phyloP scores from a whole-genome alignment of 2,113 vertebrate species.

The Eublepharis macularius region DNA sequence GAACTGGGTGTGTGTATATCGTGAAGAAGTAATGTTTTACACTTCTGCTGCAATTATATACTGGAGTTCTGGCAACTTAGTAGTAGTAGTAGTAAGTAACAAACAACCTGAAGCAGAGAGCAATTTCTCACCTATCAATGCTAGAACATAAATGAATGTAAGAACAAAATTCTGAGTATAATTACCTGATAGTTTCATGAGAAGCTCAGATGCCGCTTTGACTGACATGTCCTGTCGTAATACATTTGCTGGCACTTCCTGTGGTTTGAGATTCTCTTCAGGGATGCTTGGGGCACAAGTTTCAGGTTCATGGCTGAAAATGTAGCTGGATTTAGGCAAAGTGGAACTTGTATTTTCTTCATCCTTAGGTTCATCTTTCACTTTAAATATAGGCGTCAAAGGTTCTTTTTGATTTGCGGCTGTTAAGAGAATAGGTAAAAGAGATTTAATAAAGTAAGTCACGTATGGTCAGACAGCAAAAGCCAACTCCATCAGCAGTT shows the following conservation, averaged over 20 bases:
- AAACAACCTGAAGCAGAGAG: background rate
- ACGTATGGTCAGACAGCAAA: conserved; percentile 23
- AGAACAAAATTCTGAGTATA: background rate
- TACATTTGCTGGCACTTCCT: conserved; percentile 78
- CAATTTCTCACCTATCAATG: background rate
- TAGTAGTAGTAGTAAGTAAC: background rate
- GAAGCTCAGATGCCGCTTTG: conserved; percentile 96
- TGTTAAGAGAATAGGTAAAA: conserved; percentile 70
- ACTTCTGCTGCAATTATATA: conserved; percentile 29
- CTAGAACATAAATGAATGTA: background rate
- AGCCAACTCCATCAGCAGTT: conserved; percentile 9
- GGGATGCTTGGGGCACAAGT: conserved; percentile 58
- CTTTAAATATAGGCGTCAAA: conserved; percentile 88
- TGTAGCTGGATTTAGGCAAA: conserved; percentile 79
- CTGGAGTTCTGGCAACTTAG: background rate
- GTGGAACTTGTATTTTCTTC: conserved; percentile 81
- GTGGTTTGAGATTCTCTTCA: conserved; percentile 82
- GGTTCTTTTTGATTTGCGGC: conserved; percentile 97
- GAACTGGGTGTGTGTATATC: background rate
- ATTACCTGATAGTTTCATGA: conserved; percentile 97
- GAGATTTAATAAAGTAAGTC: conserved; percentile 33
- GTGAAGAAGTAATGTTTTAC: background rate
- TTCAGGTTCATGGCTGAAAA: conserved; percentile 83
- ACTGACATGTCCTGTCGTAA: conserved; percentile 91
- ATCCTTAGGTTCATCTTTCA: conserved; percentile 93